Evolutionary conservation across 2,113 vertebrate species (phyloP).

Genomic region (Oryzias celebensis): DNA sequence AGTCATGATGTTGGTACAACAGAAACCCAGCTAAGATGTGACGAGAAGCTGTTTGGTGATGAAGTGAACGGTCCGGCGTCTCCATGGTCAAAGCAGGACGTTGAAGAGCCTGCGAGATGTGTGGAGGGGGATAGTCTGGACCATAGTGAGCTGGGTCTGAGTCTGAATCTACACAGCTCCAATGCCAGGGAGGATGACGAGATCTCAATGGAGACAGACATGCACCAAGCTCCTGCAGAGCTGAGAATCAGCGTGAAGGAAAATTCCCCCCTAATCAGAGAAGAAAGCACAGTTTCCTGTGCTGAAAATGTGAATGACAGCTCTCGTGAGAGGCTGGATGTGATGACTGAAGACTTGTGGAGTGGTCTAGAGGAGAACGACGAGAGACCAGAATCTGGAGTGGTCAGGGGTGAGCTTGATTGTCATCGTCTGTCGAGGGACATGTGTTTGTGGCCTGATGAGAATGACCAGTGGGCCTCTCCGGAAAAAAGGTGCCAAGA

Average conservation of each 20-base stretch:
- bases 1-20: constrained; percentile 19
- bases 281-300: constrained; percentile 7
- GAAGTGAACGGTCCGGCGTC: constrained; percentile 4
- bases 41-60: constrained; percentile 24
- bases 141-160: constrained; percentile 73
- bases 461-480: constrained; percentile 79
- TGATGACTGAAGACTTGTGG: constrained; percentile 67
- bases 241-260: constrained; percentile 62
- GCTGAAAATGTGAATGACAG: constrained; percentile 27
- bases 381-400: constrained; percentile 35
- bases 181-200: constrained; percentile 47
- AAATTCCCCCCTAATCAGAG: constrained; percentile 49
- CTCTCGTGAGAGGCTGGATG: constrained; percentile 52
- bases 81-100: constrained; percentile 23
- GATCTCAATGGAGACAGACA: constrained; percentile 53
- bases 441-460: constrained; percentile 68
- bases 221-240: constrained; percentile 60
- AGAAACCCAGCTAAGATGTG: constrained; percentile 17
- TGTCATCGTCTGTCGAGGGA: constrained; percentile 68
- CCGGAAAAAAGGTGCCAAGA: constrained; percentile 67
- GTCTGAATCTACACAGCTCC: constrained; percentile 61
- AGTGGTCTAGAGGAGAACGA: constrained; percentile 61
- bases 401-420: constrained; percentile 65
- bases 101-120: constrained; percentile 1
- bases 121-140: constrained; percentile 43